These are phyloP conservation scores for Spheniscus humboldti DNA, from an alignment of 2,797 vertebrate genomes.

Conservation along the genomic window DNA sequence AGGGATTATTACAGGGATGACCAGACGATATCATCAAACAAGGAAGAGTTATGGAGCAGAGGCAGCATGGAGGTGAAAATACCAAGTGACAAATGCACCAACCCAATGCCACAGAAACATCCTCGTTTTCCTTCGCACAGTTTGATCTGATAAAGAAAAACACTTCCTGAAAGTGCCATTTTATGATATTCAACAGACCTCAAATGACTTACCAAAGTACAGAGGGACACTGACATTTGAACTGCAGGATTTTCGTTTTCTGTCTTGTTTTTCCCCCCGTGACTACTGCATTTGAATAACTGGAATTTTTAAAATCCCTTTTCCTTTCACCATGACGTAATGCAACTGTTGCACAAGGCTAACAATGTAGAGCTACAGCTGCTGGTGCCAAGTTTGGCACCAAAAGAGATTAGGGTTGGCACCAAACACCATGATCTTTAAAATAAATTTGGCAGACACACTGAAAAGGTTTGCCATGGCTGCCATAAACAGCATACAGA, in stretches of 20 bases:
- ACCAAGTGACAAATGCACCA: not conserved
- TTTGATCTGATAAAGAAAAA: not conserved
- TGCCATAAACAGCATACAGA: constrained; percentile 8
- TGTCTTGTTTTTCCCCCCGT: not conserved
- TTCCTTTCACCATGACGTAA: constrained; percentile 45
- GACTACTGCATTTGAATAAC: constrained; percentile 17
- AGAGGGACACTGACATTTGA: constrained; percentile 33
- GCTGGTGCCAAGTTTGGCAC: constrained; percentile 30
- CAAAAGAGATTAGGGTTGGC: constrained; percentile 27
- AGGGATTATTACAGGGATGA: not conserved
- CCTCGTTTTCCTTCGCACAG: not conserved
- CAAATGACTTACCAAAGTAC: not conserved
- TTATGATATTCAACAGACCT: not conserved
- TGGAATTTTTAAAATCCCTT: constrained; percentile 43
- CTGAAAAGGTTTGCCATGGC: not conserved
- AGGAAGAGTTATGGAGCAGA: not conserved
- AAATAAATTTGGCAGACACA: constrained; percentile 19
- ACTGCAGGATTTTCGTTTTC: constrained; percentile 25
- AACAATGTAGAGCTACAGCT: constrained; percentile 24
- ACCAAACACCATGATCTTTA: not conserved
- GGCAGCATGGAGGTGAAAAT: not conserved
- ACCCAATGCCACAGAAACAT: not conserved
- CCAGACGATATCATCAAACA: not conserved
- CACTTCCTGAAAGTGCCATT: not conserved
- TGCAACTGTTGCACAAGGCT: constrained; percentile 27